Evolutionary conservation across 2,797 vertebrate genomes (phyloP).

Genomic region (Rhinatrema bivittatum): DNA sequence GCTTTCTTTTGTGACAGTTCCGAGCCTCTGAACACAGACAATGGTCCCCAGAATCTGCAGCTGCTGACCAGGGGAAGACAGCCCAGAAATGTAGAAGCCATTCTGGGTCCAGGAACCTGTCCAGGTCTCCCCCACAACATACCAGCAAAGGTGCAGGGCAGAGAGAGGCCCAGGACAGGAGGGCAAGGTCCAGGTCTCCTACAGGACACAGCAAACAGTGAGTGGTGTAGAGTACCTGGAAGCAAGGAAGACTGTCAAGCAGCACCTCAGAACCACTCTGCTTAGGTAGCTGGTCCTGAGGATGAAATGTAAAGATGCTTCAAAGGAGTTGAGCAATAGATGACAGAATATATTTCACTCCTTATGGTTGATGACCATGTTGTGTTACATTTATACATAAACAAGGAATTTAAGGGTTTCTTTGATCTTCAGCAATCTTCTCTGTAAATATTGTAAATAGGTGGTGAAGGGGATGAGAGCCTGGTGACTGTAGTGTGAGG

Average conservation of each 20-base stretch:
- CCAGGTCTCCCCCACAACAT: slow-evolving; percentile 53
- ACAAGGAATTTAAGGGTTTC: too few relatives aligned
- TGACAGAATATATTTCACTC: neutral
- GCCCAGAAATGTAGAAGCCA: slow-evolving; percentile 20
- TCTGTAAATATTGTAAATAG: too few relatives aligned
- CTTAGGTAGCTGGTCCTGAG: accelerated
- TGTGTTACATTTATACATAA: too few relatives aligned
- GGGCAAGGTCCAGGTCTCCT: slow-evolving; percentile 32
- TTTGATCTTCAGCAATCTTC: too few relatives aligned
- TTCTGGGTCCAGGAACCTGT: slow-evolving; percentile 49
- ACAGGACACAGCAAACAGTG: slow-evolving; percentile 38
- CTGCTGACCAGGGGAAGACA: slow-evolving; percentile 27
- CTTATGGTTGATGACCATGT: too few relatives aligned
- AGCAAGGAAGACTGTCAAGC: accelerated
- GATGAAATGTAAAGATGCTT: too few relatives aligned
- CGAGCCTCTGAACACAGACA: slow-evolving; percentile 34
- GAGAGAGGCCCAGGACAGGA: slow-evolving; percentile 7
- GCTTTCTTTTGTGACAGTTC: slow-evolving; percentile 46
- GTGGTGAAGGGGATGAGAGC: too few relatives aligned
- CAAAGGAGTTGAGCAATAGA: neutral
- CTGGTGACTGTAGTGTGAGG: too few relatives aligned
- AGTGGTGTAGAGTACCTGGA: slow-evolving; percentile 13
- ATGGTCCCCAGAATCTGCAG: slow-evolving; percentile 26
- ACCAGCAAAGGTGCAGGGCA: slow-evolving; percentile 18
- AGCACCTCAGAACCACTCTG: neutral